phyloP scores from a whole-genome alignment of 2,113 vertebrate genomes.

The Psilopogon haemacephalus region DNA sequence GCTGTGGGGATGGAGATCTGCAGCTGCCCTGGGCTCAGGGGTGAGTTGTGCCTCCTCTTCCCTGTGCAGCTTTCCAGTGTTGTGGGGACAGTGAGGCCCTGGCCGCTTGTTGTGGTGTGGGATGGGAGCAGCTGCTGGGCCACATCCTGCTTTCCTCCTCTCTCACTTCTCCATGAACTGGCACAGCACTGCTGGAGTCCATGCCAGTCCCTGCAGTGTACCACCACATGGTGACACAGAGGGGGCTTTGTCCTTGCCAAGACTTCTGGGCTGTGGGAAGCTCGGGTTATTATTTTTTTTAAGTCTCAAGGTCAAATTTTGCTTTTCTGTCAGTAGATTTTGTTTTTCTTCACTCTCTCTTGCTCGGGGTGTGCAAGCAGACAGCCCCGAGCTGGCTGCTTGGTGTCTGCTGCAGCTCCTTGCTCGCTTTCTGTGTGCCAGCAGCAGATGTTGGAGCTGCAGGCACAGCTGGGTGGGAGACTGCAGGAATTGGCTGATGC shows the following conservation, averaged over 20 bases:
- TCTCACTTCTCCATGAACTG: rapidly evolving
- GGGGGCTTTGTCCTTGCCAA: neutral
- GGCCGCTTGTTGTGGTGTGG: neutral
- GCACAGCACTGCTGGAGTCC: neutral
- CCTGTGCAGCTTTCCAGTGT: rapidly evolving
- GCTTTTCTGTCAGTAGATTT: neutral
- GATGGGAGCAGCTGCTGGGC: neutral
- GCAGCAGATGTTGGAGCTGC: neutral
- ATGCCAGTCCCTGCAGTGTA: neutral
- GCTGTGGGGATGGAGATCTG: neutral
- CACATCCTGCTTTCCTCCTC: neutral
- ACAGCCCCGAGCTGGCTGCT: neutral
- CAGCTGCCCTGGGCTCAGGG: neutral
- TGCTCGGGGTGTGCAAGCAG: neutral
- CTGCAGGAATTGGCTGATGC: rapidly evolving
- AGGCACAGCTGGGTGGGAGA: neutral
- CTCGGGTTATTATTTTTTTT: neutral
- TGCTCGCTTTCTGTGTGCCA: neutral
- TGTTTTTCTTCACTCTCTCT: neutral
- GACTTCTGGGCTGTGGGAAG: neutral
- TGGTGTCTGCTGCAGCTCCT: neutral
- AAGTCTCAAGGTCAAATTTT: neutral
- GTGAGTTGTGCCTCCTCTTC: neutral
- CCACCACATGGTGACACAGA: neutral
- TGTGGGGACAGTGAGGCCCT: neutral